Base-by-base conservation (phyloP, 1,140 invertebrate species). In the Streblospio benedicti region DNA sequence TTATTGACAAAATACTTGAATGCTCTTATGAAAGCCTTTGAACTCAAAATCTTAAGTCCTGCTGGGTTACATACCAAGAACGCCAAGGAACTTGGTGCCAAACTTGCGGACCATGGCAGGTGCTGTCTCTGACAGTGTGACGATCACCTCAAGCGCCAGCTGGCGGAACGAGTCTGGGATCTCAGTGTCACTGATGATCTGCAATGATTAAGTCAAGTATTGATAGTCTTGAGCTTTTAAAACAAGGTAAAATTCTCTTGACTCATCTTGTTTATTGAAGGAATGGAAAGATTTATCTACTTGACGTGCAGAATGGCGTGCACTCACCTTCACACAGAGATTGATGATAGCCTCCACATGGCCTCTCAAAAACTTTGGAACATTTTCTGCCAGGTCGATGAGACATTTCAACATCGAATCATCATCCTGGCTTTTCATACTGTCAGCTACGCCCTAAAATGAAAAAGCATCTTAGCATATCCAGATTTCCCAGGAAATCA, bases 71-170 rank as follows among this genome's bases (percentile, higher is more conserved):
- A 63, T 63, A 80, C 76, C 73, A 33, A 81, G 62, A 16, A 70
- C 75, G 33, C 84, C 81, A 56, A 97, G 85, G 64, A 91, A 91
- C 71, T 87, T 87, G 2, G 82, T 55, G 14, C 86, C 79, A 67
- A 87, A 84, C 78, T 97, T 98, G 18, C 94, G 85, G 16, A 99
- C 86, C 88, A 96, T 96, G 1, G 91, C 89, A 16, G 96, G 88
- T 0, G 93, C 92, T 38, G 89, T 91, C 82, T 99, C 97, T 38
- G 92, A 85, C 52, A 98, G 75, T 2, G 94, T 94, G 9, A 98
- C 91, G 74, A 98, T 84, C 16, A 93, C 88, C 80, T 99, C 96
- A 14, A 99, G 76, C 0, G 89, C 86, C 41, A 97, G 81, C 74
- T 97, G 92, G 54, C 92, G 83, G 85, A 89, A 93, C 6, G 84